phyloP scores from a whole-genome alignment of 2,113 vertebrate genomes.

The Spizaetus ornatus region DNA sequence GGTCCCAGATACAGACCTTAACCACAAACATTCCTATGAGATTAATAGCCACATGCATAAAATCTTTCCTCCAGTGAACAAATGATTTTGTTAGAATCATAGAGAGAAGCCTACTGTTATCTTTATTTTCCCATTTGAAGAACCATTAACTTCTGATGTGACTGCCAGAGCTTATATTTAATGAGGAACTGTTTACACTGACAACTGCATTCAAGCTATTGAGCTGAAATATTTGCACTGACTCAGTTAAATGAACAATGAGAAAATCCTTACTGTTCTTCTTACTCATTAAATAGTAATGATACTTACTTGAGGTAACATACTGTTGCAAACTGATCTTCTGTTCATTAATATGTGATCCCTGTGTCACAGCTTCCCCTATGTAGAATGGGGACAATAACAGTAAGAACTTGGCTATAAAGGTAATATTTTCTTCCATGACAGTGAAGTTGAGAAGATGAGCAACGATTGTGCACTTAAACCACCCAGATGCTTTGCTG shows the following conservation, averaged over 20 bases:
- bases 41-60: background rate
- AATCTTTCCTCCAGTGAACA: background rate
- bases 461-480: background rate
- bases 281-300: background rate
- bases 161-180: background rate
- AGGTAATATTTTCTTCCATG: background rate
- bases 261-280: background rate
- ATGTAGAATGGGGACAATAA: background rate
- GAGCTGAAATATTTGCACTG: background rate
- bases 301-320: background rate
- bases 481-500: background rate
- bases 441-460: background rate
- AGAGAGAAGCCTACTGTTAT: background rate
- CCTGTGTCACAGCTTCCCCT: background rate
- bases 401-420: background rate
- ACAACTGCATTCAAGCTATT: background rate
- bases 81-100: background rate
- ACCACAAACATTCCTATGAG: background rate
- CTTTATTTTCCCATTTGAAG: slow-evolving; percentile 25
- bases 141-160: slow-evolving; percentile 10
- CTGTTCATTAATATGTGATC: background rate
- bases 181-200: slow-evolving; percentile 8
- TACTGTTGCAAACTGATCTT: background rate
- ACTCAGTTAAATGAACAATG: background rate
- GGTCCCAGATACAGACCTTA: background rate